Conservation (phyloP, 2,888 invertebrate species). For the Neoitamus cyanurus region DNA sequence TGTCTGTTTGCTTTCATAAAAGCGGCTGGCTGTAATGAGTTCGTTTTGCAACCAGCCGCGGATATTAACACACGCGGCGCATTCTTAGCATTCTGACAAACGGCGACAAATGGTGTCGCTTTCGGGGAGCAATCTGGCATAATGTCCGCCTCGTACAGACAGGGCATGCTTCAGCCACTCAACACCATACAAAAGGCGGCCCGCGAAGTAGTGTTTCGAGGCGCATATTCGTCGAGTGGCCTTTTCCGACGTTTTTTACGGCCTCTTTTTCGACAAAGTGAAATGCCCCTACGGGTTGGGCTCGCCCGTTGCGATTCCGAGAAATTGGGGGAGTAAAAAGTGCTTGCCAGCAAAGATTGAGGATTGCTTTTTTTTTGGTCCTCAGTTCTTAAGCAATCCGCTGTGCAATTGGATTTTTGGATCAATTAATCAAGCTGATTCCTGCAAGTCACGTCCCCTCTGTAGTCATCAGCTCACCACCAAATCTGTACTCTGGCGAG, state of each 20-base stretch:
- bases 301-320: background rate
- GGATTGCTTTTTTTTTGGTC: background rate
- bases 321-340: background rate
- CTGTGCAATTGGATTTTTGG: background rate
- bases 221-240: background rate
- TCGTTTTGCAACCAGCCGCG: slow-evolving; percentile 22
- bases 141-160: background rate
- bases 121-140: slow-evolving; percentile 24
- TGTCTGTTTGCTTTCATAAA: background rate
- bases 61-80: background rate
- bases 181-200: background rate
- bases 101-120: slow-evolving; percentile 47
- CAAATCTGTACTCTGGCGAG: background rate
- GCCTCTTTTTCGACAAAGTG: background rate
- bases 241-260: background rate
- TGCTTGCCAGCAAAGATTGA: background rate
- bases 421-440: background rate
- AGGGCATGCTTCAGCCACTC: background rate
- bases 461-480: background rate
- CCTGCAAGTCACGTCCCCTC: background rate
- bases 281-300: background rate
- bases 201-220: background rate
- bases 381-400: background rate
- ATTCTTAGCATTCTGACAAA: slow-evolving; percentile 30
- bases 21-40: background rate